Conservation (phyloP, 2,797 vertebrate genomes). For the Parauchenoglanis punctatus region DNA sequence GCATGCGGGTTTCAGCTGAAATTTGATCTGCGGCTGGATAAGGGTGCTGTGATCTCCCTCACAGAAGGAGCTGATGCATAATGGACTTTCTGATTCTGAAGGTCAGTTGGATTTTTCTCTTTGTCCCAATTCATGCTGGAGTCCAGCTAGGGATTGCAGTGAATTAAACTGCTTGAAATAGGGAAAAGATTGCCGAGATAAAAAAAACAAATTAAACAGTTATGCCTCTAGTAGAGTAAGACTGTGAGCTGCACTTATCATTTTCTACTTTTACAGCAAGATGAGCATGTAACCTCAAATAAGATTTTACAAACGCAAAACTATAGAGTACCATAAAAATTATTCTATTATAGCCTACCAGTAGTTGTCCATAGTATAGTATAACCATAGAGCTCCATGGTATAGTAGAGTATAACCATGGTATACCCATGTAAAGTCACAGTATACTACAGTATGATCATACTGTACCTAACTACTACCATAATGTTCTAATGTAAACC, state of each 20-base stretch:
- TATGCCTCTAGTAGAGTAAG: background rate
- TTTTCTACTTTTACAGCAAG: background rate
- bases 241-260: background rate
- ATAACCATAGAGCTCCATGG: background rate
- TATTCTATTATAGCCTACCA: background rate
- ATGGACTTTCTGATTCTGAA: conserved; percentile 33
- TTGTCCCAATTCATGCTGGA: conserved; percentile 14
- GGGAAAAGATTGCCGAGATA: conserved; percentile 33
- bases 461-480: too few relatives aligned
- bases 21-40: conserved; percentile 53
- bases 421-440: too few relatives aligned
- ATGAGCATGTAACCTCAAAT: background rate
- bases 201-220: conserved; percentile 38
- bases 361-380: background rate
- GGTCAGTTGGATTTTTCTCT: conserved; percentile 31
- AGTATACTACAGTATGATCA: too few relatives aligned
- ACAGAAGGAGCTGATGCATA: conserved; percentile 37
- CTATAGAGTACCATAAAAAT: background rate
- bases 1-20: conserved; percentile 41
- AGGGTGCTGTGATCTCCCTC: conserved; percentile 31
- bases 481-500: too few relatives aligned
- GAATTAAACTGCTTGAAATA: conserved; percentile 37
- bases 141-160: conserved; percentile 26
- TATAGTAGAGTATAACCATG: too few relatives aligned
- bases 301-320: background rate